Base-by-base conservation (phyloP, 2,113 vertebrate genomes). In the Acanthochromis polyacanthus region DNA sequence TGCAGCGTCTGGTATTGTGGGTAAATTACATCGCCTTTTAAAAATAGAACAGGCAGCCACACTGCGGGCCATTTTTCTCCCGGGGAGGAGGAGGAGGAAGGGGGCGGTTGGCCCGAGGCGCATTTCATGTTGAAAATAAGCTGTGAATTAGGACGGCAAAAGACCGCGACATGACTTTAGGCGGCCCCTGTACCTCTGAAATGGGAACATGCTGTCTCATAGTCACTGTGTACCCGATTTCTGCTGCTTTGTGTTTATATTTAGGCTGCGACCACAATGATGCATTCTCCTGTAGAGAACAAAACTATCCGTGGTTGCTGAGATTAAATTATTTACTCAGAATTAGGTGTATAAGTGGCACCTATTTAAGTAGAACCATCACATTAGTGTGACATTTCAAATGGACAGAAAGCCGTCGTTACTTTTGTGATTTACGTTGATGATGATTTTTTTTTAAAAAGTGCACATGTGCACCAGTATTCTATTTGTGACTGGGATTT, bases 11-110 rank as follows among this genome's bases (percentile, higher is more conserved):
- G 88, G 78, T 82, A 75, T 65, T 90, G 86, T 90, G 91, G 88
- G 64, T 93, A 90, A 90, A 93, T 92, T 91, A 88, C 92, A 93
- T 92, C 75, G 84, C 81, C 69, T 90, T 91, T 91, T 93, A 93
- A 91, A 93, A 93, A 93, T 93, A 92, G 91, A 86, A 81, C 90
- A 82, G 77, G 59, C 86, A 71, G 88, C 85, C 66, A 88, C 81
- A 73, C 71, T 80, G 80, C 87, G 15, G 80, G 85, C 81, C 81
- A 55, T 86, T 90, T 87, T 60, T 70, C 75, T 91, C 60, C 50
- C 40, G 50, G 72, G 75, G 79, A 25, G 22, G 43, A 63, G 25
- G 28, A 51, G 32, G 58, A 46, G n/a, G 61, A 11, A 22, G 55
- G 20, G n/a, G 4, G 30, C 14, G 1, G 0, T 12, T 58, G 75